Base-by-base conservation (phyloP, 2,888 invertebrate species). In the Acanthosepion pharaonis region DNA sequence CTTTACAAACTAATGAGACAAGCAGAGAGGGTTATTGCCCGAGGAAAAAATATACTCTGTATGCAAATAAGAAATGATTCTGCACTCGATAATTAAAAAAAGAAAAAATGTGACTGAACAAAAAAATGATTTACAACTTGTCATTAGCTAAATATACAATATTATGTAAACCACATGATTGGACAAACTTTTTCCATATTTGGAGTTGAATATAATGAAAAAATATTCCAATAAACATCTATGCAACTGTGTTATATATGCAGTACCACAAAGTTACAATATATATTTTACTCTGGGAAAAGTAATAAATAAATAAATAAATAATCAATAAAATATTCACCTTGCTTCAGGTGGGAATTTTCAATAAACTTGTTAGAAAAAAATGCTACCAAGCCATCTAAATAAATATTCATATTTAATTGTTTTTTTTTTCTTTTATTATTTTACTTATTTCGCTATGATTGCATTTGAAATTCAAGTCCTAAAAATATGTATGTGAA, bases 1-100 rank as follows among this genome's bases (percentile, higher is more conserved):
- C 78, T 78, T 78, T 78, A 78, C n/a, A 78, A 78, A 78, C n/a
- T 78, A 78, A 78, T 78, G 78, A 78, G 78, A 78, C 78, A 78
- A 78, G 78, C n/a, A 78, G 78, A 78, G n/a, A 15, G n/a, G 78
- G 20, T 78, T 78, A 78, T 78, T 78, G 78, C 78, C 78, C 11
- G 78, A 78, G n/a, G 78, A 78, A 78, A 78, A 33, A 78, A 78
- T 33, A 78, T 78, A 78, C n/a, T 33, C 78, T n/a, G 78, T 78
- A n/a, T 78, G 78, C n/a, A 78, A 78, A 78, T n/a, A 78, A 78
- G 78, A 78, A 78, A 78, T n/a, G n/a, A 78, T 78, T 78, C n/a
- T 78, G n/a, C 78, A 78, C 78, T 78, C 33, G n/a, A 33, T 78
- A 78, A 33, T 78, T 78, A 33, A 78, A 33, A 78, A 78, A n/a